These are phyloP conservation scores for Montipora capitata DNA, from an alignment of 92 coral and sea anemone genomes.

Conservation along the genomic window DNA sequence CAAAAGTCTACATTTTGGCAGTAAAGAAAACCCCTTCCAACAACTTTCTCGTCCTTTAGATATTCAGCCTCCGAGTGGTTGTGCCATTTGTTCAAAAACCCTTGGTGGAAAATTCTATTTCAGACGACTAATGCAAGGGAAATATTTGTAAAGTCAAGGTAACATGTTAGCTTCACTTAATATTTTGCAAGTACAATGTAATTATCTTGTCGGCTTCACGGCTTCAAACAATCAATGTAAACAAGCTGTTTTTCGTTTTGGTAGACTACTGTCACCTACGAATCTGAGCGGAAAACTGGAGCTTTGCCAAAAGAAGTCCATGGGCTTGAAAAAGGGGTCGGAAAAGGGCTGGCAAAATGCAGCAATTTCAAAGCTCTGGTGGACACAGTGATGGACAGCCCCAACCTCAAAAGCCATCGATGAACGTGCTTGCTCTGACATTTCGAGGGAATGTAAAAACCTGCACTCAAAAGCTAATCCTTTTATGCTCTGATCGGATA, in stretches of 20 bases:
- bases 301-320: slow-evolving; percentile 24
- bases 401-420: slow-evolving; percentile 7
- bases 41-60: too few relatives aligned
- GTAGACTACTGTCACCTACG: slow-evolving; percentile 12
- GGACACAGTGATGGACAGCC: slow-evolving; percentile 28
- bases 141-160: slow-evolving; percentile 20
- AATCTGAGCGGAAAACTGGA: slow-evolving; percentile 27
- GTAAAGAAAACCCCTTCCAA: too few relatives aligned
- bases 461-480: slow-evolving; percentile 22
- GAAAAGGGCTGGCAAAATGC: slow-evolving; percentile 35
- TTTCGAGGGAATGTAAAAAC: slow-evolving; percentile 20
- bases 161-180: background rate
- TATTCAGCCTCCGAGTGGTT: too few relatives aligned
- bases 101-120: background rate
- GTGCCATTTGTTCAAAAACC: too few relatives aligned
- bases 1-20: background rate
- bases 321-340: slow-evolving; percentile 44
- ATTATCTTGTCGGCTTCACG: too few relatives aligned
- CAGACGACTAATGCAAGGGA: slow-evolving; percentile 4
- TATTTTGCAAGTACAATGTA: too few relatives aligned
- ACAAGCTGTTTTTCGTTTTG: background rate
- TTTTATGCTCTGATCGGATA: slow-evolving; percentile 11
- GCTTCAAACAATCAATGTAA: background rate
- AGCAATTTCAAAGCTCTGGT: slow-evolving; percentile 26
- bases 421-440: slow-evolving; percentile 10